Evolutionary conservation across 2,797 vertebrate species (phyloP).

Genomic region (Mormyrops attenuatus): DNA sequence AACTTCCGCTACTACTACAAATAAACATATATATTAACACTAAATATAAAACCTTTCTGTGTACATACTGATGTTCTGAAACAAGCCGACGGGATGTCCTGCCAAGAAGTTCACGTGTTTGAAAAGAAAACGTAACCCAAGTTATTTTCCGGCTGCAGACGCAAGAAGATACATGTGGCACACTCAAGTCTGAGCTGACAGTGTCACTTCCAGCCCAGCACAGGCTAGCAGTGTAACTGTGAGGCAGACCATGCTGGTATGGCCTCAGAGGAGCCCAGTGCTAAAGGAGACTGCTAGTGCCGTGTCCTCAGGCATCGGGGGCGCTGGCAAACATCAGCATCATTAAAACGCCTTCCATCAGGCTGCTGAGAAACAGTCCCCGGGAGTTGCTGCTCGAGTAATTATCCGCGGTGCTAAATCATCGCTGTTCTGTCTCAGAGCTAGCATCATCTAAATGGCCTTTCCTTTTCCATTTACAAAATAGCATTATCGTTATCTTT

Average conservation of each 20-base stretch:
- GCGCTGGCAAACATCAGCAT: not conserved
- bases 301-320: not conserved
- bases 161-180: not conserved
- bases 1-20: not conserved
- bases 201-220: not conserved
- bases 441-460: not conserved
- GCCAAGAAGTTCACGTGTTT: not conserved
- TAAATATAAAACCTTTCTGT: not conserved
- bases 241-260: not conserved
- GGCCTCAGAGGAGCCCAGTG: not conserved
- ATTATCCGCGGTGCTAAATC: conserved; percentile 8
- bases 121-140: not conserved
- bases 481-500: not conserved
- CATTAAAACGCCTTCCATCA: not conserved
- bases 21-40: not conserved
- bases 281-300: not conserved
- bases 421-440: not conserved
- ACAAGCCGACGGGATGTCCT: not conserved
- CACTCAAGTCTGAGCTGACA: not conserved
- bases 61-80: not conserved
- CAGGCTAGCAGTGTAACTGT: not conserved
- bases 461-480: not conserved
- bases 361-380: not conserved
- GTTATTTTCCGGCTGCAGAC: not conserved
- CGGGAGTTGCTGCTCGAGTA: not conserved